These are phyloP conservation scores for Lasioglossum calceatum DNA, from an alignment of 2,888 invertebrate species.

Conservation along the genomic window DNA sequence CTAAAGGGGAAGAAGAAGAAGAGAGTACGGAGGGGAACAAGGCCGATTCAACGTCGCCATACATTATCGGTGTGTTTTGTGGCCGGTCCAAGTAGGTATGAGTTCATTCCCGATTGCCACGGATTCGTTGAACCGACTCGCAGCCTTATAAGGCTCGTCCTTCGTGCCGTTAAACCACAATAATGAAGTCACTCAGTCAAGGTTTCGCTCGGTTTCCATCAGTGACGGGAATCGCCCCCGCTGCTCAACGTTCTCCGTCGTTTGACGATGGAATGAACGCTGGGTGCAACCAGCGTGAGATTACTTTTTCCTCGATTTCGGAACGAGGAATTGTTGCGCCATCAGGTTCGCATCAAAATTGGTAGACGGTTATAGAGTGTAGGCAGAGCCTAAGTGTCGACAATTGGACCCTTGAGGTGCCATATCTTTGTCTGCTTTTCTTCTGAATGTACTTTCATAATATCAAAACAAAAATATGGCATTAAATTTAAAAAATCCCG, in stretches of 20 bases:
- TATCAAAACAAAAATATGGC: too few species aligned
- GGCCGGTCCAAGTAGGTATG: constrained; percentile 10
- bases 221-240: constrained; percentile 42
- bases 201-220: constrained; percentile 74
- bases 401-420: neutral
- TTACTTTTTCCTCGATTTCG: neutral
- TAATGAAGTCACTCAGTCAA: constrained; percentile 79
- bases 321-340: neutral
- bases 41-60: neutral
- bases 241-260: neutral
- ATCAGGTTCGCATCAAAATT: neutral
- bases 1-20: neutral
- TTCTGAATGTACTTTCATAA: too few species aligned
- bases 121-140: constrained; percentile 63
- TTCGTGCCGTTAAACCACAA: constrained; percentile 73
- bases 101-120: constrained; percentile 46
- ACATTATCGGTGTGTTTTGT: neutral
- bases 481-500: too few species aligned
- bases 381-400: neutral
- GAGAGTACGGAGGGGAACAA: neutral
- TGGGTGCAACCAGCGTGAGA: neutral
- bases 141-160: constrained; percentile 73
- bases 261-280: neutral
- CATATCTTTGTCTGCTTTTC: too few species aligned
- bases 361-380: neutral